phyloP scores from a whole-genome alignment of 1,140 invertebrate species.

The Cydia strobilella region DNA sequence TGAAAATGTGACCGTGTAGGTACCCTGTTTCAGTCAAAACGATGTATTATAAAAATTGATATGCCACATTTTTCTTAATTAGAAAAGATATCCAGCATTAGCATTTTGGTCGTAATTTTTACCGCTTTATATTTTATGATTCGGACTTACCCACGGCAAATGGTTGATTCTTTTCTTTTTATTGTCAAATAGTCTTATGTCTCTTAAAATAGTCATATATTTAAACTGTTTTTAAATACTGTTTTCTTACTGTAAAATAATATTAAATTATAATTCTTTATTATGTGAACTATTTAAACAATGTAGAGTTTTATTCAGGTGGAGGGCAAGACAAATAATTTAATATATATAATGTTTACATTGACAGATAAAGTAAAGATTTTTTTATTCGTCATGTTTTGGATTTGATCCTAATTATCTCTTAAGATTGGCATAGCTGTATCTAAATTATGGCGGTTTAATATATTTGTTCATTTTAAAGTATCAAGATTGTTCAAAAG shows the following conservation, averaged over 20 bases:
- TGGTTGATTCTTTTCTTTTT: background rate
- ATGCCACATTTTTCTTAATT: slow-evolving; percentile 54
- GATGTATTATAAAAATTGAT: slow-evolving; percentile 59
- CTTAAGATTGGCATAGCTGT: background rate
- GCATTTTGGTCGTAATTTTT: slow-evolving; percentile 39
- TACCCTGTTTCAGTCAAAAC: slow-evolving; percentile 42
- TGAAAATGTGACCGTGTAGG: background rate
- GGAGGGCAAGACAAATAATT: background rate
- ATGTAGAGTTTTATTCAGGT: background rate
- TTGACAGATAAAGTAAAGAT: background rate
- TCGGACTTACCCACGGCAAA: slow-evolving; percentile 23
- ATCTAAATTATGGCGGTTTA: slow-evolving; percentile 14
- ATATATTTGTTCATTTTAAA: slow-evolving; percentile 5
- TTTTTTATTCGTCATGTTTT: background rate
- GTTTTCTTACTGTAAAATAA: background rate
- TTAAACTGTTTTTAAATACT: background rate
- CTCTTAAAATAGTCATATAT: background rate
- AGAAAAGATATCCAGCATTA: slow-evolving; percentile 43
- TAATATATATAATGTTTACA: background rate
- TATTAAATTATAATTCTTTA: background rate
- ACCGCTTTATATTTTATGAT: slow-evolving; percentile 47
- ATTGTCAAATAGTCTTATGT: background rate
- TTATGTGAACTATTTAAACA: background rate
- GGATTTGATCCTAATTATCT: slow-evolving; percentile 5
- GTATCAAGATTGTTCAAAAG: background rate